Percentiles rank a stretch among this genome's conserved stretches.
phyloP scores from a whole-genome alignment of 2,888 invertebrate genomes.

The Escarpia spicata region DNA sequence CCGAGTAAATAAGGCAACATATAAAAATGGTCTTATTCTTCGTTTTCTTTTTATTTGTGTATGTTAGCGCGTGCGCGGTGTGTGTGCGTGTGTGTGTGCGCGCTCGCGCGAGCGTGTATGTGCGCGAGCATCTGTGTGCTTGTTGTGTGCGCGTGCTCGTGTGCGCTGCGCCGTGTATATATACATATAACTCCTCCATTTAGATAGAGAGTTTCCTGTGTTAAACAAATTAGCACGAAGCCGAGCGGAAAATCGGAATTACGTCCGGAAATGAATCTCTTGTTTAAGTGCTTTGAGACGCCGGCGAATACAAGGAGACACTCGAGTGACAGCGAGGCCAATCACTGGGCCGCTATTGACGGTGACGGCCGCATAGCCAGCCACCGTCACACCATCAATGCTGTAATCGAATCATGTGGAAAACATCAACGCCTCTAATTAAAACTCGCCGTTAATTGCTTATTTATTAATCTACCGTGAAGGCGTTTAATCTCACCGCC shows the following conservation, averaged over 20 bases:
- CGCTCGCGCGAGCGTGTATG: not conserved
- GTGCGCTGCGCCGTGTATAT: not conserved
- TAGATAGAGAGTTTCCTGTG: not conserved
- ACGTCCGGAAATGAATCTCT: constrained; percentile 9
- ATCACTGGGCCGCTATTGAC: not conserved
- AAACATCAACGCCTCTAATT: constrained; percentile 13
- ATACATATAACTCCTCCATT: no score
- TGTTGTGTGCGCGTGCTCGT: not conserved
- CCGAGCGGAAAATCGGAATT: not conserved
- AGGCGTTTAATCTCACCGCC: constrained; percentile 16
- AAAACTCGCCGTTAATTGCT: not conserved
- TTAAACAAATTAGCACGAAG: not conserved
- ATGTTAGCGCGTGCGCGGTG: not conserved
- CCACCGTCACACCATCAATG: not conserved
- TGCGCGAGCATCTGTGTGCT: not conserved
- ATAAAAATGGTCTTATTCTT: no score
- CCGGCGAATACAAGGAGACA: not conserved
- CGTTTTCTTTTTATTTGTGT: not conserved
- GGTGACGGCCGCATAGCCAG: not conserved
- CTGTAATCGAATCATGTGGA: not conserved
- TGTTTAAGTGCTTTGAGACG: constrained; percentile 1
- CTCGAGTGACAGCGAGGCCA: not conserved
- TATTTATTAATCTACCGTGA: constrained; percentile 13
- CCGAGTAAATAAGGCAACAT: no score
- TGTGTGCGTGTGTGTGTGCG: no score